Base-by-base conservation (phyloP, 2,888 invertebrate species). In the Crocallis elinguaria region DNA sequence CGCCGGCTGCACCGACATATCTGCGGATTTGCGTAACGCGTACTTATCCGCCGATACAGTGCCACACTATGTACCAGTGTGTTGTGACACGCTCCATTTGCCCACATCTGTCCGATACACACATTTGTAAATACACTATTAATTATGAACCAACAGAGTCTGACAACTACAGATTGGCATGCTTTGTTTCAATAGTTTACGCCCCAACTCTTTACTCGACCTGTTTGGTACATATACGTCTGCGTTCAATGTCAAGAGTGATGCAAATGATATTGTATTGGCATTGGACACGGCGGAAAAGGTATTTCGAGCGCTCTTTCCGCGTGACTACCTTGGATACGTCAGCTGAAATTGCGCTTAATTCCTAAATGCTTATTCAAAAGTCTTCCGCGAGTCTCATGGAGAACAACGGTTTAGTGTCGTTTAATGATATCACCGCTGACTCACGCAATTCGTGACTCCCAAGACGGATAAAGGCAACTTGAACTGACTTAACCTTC, bases 11-110 rank as follows among this genome's bases (percentile, higher is more conserved):
- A 81, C 86, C 86, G 84, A 90, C 89, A 90, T 90, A 90, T 91
- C 90, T 91, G 86, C 86, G 77, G 87, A 88, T 91, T 91, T 91
- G 89, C 90, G 91, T 91, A 91, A 91, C 86, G 76, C 87, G 86
- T 84, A 88, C 88, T 89, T 91, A 90, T 89, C 89, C 90, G 82
- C 81, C 80, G 84, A 87, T 86, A 88, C 82, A 75, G 70, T 77
- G 50, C 19, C 41, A 25, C 27, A 19, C 30, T 43, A 23, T 30
- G 27, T 44, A 37, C 25, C 0, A 78, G 80, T 87, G 83, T 82
- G 84, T 88, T 87, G 86, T 86, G 86, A 87, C 88, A 87, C 79
- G 84, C 78, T 80, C 82, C 77, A 79, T 72, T 80, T 85, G 78
- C 77, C 80, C 76, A 75, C 80, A 80, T 80, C 79, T 76, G 73